These are phyloP conservation scores for Aspidoscelis tigris DNA, from an alignment of 2,113 vertebrate genomes.

Conservation along the genomic window DNA sequence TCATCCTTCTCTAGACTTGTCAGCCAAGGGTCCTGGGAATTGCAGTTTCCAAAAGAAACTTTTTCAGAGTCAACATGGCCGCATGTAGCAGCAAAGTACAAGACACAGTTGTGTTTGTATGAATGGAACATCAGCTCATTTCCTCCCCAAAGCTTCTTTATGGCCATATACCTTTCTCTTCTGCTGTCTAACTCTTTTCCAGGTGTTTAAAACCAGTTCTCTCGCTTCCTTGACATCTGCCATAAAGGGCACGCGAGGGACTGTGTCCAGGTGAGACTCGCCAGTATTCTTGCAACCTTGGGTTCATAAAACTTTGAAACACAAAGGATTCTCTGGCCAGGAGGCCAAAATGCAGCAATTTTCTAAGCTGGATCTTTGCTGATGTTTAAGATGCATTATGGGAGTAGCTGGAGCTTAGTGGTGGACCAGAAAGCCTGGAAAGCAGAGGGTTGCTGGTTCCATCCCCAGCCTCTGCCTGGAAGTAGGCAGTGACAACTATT, in stretches of 20 bases:
- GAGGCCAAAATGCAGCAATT: background rate
- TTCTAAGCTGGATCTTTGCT: background rate
- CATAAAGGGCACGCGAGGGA: constrained; percentile 41
- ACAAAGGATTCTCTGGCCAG: background rate
- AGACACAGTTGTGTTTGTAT: background rate
- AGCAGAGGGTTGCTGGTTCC: no score
- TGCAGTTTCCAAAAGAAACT: no score
- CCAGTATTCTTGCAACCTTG: background rate
- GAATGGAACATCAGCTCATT: background rate
- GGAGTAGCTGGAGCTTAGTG: no score
- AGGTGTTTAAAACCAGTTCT: constrained; percentile 68
- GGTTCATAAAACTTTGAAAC: background rate
- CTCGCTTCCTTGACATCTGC: constrained; percentile 59
- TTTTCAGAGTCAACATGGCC: no score
- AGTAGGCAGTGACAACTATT: no score
- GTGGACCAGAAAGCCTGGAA: no score
- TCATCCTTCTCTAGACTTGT: no score
- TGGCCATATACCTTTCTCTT: background rate
- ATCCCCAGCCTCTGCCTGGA: no score
- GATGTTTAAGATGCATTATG: background rate
- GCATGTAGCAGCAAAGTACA: no score
- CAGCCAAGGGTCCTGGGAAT: no score
- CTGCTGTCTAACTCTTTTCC: background rate
- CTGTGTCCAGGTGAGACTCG: constrained; percentile 63
- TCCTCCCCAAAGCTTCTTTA: background rate